phyloP scores from a whole-genome alignment of 2,113 vertebrate species.

The Indicator indicator region DNA sequence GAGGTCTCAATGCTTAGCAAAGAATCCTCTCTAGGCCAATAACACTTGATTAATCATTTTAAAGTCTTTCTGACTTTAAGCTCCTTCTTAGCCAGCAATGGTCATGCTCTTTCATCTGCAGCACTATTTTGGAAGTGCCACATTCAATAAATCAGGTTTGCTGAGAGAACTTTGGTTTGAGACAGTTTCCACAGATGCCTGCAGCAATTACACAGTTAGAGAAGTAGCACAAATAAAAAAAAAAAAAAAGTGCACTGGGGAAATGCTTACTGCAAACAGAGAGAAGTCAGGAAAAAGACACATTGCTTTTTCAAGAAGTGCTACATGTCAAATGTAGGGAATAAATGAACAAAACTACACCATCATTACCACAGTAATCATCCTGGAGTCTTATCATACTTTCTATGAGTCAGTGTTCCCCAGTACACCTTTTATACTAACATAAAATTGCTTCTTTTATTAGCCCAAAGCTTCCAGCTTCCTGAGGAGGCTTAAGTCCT shows the following conservation, averaged over 20 bases:
- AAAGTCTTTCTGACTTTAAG: conserved; percentile 58
- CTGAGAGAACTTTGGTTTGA: conserved; percentile 48
- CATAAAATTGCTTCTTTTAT: background rate
- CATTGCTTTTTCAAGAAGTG: conserved; percentile 6
- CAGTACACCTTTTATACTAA: background rate
- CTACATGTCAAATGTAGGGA: conserved; percentile 8
- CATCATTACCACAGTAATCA: background rate
- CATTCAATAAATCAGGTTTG: conserved; percentile 43
- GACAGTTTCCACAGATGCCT: conserved; percentile 30
- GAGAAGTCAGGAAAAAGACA: conserved; percentile 22
- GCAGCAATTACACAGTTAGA: conserved; percentile 8
- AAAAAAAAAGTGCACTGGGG: background rate
- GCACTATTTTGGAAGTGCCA: conserved; percentile 48
- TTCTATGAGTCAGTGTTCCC: conserved; percentile 26
- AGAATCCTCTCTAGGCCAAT: conserved; percentile 54
- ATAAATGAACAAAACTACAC: conserved; percentile 26
- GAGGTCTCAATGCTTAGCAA: conserved; percentile 34
- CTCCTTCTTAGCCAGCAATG: conserved; percentile 46
- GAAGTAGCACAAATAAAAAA: background rate
- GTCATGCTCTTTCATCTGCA: conserved; percentile 41
- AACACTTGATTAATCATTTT: conserved; percentile 67
- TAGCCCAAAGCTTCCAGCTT: background rate
- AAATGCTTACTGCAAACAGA: conserved; percentile 29
- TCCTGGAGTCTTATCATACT: background rate
- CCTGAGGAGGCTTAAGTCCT: background rate